Evolutionary conservation across 2,888 invertebrate species (phyloP).

Genomic region (Rhingia rostrata): DNA sequence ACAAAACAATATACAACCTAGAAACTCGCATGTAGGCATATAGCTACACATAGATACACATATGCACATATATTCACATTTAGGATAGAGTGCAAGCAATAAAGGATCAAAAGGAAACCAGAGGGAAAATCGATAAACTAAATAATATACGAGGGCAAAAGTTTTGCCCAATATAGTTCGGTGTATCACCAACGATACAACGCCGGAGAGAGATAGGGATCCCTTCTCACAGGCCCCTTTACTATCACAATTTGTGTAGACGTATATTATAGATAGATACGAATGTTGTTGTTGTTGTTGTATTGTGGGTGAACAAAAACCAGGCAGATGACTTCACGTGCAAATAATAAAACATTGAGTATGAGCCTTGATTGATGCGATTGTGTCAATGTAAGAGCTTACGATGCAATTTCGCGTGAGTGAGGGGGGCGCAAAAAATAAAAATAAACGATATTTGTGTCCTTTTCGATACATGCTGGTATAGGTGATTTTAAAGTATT

Average conservation of each 20-base stretch:
- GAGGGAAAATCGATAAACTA: conserved; percentile 73
- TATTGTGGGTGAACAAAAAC: conserved; percentile 61
- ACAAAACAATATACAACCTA: conserved; percentile 51
- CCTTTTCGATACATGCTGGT: conserved; percentile 4
- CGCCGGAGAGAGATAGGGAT: not conserved
- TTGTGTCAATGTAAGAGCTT: conserved; percentile 67
- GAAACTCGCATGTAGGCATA: conserved; percentile 23
- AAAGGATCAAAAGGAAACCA: conserved; percentile 72
- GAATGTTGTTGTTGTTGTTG: not conserved
- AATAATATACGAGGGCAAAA: conserved; percentile 72
- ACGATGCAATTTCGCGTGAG: conserved; percentile 23
- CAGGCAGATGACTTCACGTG: conserved; percentile 73
- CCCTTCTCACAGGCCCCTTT: conserved; percentile 28
- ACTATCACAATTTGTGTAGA: conserved; percentile 20
- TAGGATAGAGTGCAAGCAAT: conserved; percentile 69
- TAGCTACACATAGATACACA: not conserved
- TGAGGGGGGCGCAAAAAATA: too few relatives aligned
- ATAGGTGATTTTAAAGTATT: conserved; percentile 42
- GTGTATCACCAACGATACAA: conserved; percentile 19
- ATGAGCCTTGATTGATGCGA: conserved; percentile 71
- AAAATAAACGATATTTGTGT: not conserved
- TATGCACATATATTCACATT: conserved; percentile 19
- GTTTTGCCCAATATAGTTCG: conserved; percentile 44
- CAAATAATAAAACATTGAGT: conserved; percentile 73
- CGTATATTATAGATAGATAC: too few relatives aligned